Evolutionary conservation across 2,888 invertebrate genomes (phyloP).

Genomic region (Agrochola circellaris): DNA sequence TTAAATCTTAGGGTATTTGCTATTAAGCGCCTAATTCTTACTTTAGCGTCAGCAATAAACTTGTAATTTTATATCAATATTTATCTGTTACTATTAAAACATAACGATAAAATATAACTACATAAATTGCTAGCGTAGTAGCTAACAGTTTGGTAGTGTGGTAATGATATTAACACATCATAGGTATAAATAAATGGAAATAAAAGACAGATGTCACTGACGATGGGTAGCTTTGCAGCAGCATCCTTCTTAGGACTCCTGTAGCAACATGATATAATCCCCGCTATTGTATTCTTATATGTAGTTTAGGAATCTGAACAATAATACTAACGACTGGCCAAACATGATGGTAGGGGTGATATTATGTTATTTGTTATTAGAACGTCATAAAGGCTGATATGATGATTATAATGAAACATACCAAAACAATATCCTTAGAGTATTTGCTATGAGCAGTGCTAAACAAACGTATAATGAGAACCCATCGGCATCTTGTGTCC

Average conservation of each 20-base stretch:
- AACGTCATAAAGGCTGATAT: background rate
- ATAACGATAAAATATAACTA: slow-evolving; percentile 1
- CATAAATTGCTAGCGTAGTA: background rate
- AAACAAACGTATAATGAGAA: slow-evolving; percentile 99
- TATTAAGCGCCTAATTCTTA: background rate
- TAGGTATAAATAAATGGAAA: background rate
- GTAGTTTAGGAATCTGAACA: background rate
- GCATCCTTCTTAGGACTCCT: background rate
- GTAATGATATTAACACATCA: background rate
- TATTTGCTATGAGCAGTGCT: slow-evolving; percentile 98
- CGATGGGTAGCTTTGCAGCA: background rate
- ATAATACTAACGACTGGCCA: background rate
- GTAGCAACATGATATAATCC: background rate
- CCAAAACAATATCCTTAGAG: slow-evolving; percentile 99
- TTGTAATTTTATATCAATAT: background rate
- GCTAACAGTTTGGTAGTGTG: background rate
- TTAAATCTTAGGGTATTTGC: background rate
- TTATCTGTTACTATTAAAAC: slow-evolving; percentile 40
- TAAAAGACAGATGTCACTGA: background rate
- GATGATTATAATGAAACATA: slow-evolving; percentile 85
- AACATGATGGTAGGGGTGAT: background rate
- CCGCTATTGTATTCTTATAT: background rate
- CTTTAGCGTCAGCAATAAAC: background rate
- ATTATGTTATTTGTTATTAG: background rate
- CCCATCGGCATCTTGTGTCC: slow-evolving; percentile 98